These are phyloP conservation scores for Crotophaga sulcirostris DNA, from an alignment of 2,113 vertebrate species.

Conservation along the genomic window DNA sequence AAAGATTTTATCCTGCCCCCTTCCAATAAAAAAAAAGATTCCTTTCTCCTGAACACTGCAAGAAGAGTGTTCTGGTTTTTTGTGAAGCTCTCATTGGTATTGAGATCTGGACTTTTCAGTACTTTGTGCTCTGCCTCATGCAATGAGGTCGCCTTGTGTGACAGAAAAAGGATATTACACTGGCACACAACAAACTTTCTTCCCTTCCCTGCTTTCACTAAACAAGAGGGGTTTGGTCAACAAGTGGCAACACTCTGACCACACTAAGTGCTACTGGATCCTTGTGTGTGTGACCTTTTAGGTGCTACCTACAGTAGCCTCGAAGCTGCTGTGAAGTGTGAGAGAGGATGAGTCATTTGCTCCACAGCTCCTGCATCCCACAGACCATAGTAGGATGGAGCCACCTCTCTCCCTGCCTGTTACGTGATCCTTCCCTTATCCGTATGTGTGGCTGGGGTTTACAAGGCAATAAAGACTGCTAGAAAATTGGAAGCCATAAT, in stretches of 20 bases:
- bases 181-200: not conserved
- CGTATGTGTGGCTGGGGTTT: not conserved
- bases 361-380: not conserved
- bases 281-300: not conserved
- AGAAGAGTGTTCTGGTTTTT: not conserved
- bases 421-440: not conserved
- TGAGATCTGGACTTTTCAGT: not conserved
- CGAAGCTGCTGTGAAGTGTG: not conserved
- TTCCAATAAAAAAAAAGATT: not conserved
- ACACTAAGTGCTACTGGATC: not conserved
- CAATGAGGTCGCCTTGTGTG: not conserved
- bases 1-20: not conserved
- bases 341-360: not conserved
- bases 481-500: not conserved
- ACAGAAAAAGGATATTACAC: not conserved
- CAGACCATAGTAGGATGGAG: not conserved
- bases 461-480: not conserved
- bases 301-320: not conserved
- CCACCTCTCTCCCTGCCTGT: not conserved
- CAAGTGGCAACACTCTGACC: not conserved
- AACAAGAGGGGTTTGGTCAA: not conserved
- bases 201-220: not conserved
- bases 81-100: not conserved
- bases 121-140: not conserved
- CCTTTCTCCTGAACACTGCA: not conserved